These are phyloP conservation scores for Xylota segnis DNA, from an alignment of 2,888 invertebrate species.

Conservation along the genomic window DNA sequence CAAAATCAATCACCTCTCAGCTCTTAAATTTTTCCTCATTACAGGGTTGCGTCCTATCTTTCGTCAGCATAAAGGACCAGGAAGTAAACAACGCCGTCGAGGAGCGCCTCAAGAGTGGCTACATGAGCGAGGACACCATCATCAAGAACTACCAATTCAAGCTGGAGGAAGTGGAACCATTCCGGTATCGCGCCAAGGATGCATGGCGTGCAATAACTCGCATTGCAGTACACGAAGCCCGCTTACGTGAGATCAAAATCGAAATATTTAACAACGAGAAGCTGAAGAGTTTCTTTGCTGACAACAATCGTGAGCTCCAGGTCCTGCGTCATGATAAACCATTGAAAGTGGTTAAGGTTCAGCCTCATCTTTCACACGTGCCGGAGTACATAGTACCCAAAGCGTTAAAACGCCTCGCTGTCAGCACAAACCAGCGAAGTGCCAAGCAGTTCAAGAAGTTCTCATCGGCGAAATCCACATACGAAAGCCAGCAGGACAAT, in stretches of 20 bases:
- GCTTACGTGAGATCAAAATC: conserved; percentile 97
- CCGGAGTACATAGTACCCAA: conserved; percentile 96
- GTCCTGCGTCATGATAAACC: conserved; percentile 94
- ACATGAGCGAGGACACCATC: conserved; percentile 87
- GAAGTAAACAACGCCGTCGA: conserved; percentile 91
- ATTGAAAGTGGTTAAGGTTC: conserved; percentile 92
- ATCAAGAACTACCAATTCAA: conserved; percentile 96
- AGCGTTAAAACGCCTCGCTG: conserved; percentile 89
- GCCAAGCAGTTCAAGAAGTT: conserved; percentile 64
- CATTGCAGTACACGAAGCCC: conserved; percentile 96
- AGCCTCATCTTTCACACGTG: conserved; percentile 94
- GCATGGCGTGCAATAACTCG: conserved; percentile 97
- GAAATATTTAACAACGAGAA: conserved; percentile 97
- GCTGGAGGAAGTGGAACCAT: conserved; percentile 97
- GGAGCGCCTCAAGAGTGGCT: conserved; percentile 88
- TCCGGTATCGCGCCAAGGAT: conserved; percentile 97
- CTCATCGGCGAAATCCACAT: conserved; percentile 81
- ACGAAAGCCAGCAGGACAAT: conserved; percentile 81
- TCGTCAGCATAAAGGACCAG: conserved; percentile 93
- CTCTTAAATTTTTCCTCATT: neutral
- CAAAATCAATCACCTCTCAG: too few species aligned
- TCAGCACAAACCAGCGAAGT: conserved; percentile 81
- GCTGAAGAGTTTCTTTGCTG: conserved; percentile 96
- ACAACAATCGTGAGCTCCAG: conserved; percentile 94
- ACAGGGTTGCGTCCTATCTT: conserved; percentile 89